Evolutionary conservation across 1,140 invertebrate genomes (phyloP).

Genomic region (Drosophila arawakana): DNA sequence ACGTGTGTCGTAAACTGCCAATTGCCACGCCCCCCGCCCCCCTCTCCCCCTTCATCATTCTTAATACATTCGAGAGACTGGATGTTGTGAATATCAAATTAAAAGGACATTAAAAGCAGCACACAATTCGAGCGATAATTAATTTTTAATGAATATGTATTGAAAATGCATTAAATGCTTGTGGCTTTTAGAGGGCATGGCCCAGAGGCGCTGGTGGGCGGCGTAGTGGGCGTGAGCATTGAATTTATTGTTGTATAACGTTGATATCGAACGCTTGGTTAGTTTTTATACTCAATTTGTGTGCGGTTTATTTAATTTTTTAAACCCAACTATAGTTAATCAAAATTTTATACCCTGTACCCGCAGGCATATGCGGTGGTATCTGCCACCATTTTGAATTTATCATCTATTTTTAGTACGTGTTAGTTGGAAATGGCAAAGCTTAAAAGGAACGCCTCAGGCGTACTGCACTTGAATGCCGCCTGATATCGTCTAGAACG

Average conservation of each 20-base stretch:
- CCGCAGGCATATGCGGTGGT: background rate
- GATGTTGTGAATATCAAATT: slow-evolving; percentile 64
- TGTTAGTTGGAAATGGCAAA: slow-evolving; percentile 21
- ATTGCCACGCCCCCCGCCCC: slow-evolving; percentile 15
- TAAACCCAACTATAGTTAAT: background rate
- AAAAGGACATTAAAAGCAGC: slow-evolving; percentile 59
- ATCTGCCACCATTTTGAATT: too few relatives aligned
- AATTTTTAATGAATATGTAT: slow-evolving; percentile 77
- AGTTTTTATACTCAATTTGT: background rate
- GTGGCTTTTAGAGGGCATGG: slow-evolving; percentile 19
- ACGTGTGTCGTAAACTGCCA: slow-evolving; percentile 19
- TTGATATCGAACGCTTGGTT: background rate
- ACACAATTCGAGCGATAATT: slow-evolving; percentile 53
- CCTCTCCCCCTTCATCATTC: too few relatives aligned
- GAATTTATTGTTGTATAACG: background rate
- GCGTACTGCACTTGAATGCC: slow-evolving; percentile 54
- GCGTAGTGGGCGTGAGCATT: background rate
- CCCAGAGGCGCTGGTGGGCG: background rate
- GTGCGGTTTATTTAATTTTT: too few relatives aligned
- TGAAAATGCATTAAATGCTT: slow-evolving; percentile 65
- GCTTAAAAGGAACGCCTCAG: slow-evolving; percentile 23
- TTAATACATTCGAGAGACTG: background rate
- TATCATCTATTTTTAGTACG: background rate
- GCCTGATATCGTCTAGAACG: slow-evolving; percentile 14
- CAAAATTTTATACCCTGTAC: background rate